Percentiles rank a stretch among this genome's conserved stretches.
These are phyloP conservation scores for Pteropus alecto DNA, from an alignment of 2,113 vertebrate species.

Conservation along the genomic window DNA sequence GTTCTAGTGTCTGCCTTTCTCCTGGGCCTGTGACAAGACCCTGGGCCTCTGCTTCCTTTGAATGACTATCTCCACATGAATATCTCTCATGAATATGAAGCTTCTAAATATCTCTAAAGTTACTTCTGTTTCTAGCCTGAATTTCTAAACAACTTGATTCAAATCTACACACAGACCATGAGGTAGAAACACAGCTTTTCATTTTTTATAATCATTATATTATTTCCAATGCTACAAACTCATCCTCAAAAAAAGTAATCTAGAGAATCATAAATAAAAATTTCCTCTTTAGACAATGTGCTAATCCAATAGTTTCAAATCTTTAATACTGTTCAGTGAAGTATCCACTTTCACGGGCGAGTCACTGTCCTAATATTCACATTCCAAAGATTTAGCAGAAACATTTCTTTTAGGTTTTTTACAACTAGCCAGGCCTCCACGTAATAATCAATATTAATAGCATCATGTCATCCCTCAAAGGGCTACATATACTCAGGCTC, in stretches of 20 bases:
- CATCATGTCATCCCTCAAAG: not conserved
- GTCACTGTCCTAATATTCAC: not conserved
- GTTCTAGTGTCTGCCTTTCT: not conserved
- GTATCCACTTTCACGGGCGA: not conserved
- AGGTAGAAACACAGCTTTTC: not conserved
- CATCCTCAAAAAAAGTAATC: not conserved
- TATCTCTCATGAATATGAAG: not conserved
- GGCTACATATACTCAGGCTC: not conserved
- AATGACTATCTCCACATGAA: not conserved
- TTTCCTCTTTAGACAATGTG: not conserved
- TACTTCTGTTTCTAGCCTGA: not conserved
- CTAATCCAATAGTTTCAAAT: not conserved
- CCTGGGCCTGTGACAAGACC: not conserved
- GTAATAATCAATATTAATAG: not conserved
- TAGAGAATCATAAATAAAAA: not conserved
- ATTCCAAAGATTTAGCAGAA: not conserved
- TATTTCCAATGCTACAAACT: not conserved
- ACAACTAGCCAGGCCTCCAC: not conserved
- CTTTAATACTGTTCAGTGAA: not conserved
- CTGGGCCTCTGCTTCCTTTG: not conserved
- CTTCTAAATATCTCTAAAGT: not conserved
- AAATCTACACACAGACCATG: not conserved
- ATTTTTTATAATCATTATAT: not conserved
- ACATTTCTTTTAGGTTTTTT: not conserved
- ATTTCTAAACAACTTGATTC: not conserved